Evolutionary conservation across 2,888 invertebrate genomes (phyloP), one percentile per base, ranked within the genome.

Genomic region (Hypsopygia costalis): DNA sequence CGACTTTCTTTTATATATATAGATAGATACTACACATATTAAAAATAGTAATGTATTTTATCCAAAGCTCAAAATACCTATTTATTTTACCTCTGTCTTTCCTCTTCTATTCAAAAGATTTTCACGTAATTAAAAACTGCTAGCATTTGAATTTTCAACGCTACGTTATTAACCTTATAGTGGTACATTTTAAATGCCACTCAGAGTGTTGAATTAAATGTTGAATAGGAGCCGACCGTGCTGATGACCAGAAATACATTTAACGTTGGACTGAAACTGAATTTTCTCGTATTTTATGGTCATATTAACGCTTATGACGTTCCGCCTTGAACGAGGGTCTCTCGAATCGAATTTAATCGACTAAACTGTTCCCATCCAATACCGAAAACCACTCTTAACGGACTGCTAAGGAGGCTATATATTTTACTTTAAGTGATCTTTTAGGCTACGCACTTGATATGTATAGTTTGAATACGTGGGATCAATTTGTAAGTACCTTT

Each of bases 301-400:
- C 49, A 42, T 47, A 52, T 57, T 58, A 57, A 60, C 56, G 53
- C 54, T 61, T 55, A 58, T 63, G 49, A 54, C 52, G 50, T 51
- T 43, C 47, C 51, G 43, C 46, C 49, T 42, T 34, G 36, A 30
- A 50, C 56, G 57, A 62, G 53, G 57, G 49, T 52, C 51, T 33
- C 55, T 49, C 52, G 55, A 62, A 63, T 58, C 56, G 55, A 57
- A 62, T 56, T 58, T 55, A 64, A 61, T 62, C 52, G 55, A 59
- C 50, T 53, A 52, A 58, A 54, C 61, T 53, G 44, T 55, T 66
- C 49, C 51, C 47, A 54, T 62, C 55, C 47, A 61, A 51, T 55
- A 41, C 50, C 40, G 51, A 53, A 46, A 56, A 58, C 53, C 52
- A 58, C 54, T 50, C 49, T 51, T 51, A 46, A 46, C 46, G 41